Base-by-base conservation (phyloP, 2,888 invertebrate genomes). In the Drosophila mulleri region DNA sequence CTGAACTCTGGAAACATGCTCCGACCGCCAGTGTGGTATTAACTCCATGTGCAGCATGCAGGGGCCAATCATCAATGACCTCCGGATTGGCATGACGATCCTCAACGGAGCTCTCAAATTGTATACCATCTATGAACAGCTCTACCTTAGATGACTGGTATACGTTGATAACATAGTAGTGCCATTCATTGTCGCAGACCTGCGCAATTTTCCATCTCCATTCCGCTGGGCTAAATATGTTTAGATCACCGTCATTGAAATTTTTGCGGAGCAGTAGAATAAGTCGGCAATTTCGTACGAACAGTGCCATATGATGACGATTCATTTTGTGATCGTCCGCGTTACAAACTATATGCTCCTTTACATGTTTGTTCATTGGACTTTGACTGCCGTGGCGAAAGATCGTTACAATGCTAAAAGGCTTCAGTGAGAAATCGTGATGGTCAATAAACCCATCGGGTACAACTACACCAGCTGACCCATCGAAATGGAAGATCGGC, bases 321-420 rank as follows among this genome's bases (percentile, higher is more conserved):
- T 99, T 99, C 98, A 99, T 98, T 94, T 98, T 98, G 92, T 98
- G 98, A 91, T 99, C 98, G 93, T 99, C 99, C 32, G 99, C 98
- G 89, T 97, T 97, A 93, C 99, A 99, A 52, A 99, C 94, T 86
- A 99, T 96, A 91, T 99, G 99, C 91, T 99, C 99, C 94, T 99
- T 99, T 79, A 96, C 94, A 91, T 98, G 98, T 87, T 98, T 97
- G 93, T 98, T 98, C 11, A 58, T 57, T 80, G 95, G 95, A 83
- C 96, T 95, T n/a, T 85, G 76, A 16, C 96, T 95, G 47, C 96
- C 96, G 93, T 99, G 99, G 58, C 98, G 95, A 95, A 99, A 96
- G 97, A 99, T 99, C 12, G 98, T 98, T 48, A 97, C 95, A 88
- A 99, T 94, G 67, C 97, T 97, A 94, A 99, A 99, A 62, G 96